Evolutionary conservation across 2,113 vertebrate species (phyloP).

Genomic region (Scartelaos histophorus): DNA sequence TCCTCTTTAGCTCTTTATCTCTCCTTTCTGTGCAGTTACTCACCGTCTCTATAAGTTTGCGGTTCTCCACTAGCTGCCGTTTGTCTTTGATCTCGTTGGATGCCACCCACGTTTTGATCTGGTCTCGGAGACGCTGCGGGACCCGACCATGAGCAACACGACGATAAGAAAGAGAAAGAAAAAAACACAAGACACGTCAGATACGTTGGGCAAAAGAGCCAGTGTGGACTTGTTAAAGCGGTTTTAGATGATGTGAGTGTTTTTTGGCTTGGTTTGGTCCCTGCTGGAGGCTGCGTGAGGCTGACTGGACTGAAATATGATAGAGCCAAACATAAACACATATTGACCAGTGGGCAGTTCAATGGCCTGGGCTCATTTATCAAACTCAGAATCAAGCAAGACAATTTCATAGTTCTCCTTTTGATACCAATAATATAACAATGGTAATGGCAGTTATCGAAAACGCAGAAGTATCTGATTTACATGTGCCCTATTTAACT

Average conservation of each 20-base stretch:
- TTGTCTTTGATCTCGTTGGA: conserved; percentile 95
- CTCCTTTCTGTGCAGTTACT: conserved; percentile 35
- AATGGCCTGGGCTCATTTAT: background rate
- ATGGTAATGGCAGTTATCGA: too few species aligned
- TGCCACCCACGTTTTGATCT: conserved; percentile 95
- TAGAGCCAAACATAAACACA: conserved; percentile 1
- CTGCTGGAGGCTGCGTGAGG: background rate
- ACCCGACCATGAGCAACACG: conserved; percentile 14
- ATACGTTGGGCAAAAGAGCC: conserved; percentile 25
- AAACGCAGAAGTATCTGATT: too few species aligned
- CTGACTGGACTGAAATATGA: background rate
- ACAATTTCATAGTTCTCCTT: background rate
- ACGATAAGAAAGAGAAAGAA: conserved; percentile 7
- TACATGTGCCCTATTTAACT: too few species aligned
- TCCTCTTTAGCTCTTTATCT: background rate
- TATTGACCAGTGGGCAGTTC: background rate
- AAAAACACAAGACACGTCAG: conserved; percentile 15
- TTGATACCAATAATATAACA: too few species aligned
- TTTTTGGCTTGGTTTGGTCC: conserved; percentile 57
- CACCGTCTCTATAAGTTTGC: conserved; percentile 93
- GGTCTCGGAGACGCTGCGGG: conserved; percentile 89
- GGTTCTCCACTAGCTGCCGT: conserved; percentile 90
- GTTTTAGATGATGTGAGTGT: conserved; percentile 30
- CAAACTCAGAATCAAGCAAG: background rate
- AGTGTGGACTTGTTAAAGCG: conserved; percentile 47